These are phyloP conservation scores for Agriopis marginaria DNA, from an alignment of 2,888 invertebrate genomes.

Conservation along the genomic window DNA sequence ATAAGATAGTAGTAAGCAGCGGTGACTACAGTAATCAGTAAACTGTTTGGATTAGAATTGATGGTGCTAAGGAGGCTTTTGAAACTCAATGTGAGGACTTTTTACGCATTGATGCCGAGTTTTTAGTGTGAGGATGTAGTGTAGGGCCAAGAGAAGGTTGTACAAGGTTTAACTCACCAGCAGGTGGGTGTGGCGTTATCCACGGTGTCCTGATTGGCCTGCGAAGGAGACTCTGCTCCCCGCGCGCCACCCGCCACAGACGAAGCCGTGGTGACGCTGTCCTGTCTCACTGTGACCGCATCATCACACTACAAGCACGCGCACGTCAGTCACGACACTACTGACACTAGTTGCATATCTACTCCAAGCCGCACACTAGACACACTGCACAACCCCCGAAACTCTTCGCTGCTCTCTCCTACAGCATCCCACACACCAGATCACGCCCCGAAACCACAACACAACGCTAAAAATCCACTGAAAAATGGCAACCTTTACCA, in stretches of 20 bases:
- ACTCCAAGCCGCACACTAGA: conserved; percentile 70
- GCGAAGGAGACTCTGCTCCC: conserved; percentile 86
- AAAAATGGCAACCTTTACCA: conserved; percentile 85
- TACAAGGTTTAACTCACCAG: conserved; percentile 68
- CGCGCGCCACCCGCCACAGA: conserved; percentile 84
- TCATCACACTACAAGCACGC: conserved; percentile 78
- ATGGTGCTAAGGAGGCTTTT: not conserved
- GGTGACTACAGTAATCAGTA: not conserved
- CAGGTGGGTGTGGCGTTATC: conserved; percentile 84
- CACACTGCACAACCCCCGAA: conserved; percentile 45
- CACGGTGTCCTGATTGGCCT: conserved; percentile 84
- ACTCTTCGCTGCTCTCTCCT: conserved; percentile 47
- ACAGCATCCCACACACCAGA: conserved; percentile 57
- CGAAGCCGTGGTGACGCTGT: conserved; percentile 83
- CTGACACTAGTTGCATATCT: conserved; percentile 83
- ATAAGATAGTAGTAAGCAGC: not conserved
- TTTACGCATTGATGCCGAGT: too few species aligned
- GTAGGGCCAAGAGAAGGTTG: not conserved
- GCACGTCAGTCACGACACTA: conserved; percentile 85
- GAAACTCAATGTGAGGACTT: not conserved
- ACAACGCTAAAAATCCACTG: conserved; percentile 75
- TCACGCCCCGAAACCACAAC: conserved; percentile 79
- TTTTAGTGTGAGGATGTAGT: not conserved
- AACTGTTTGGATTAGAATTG: not conserved
- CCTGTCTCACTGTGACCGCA: conserved; percentile 86